Base-by-base conservation (phyloP, 2,888 invertebrate species). In the Epiblema foenella region DNA sequence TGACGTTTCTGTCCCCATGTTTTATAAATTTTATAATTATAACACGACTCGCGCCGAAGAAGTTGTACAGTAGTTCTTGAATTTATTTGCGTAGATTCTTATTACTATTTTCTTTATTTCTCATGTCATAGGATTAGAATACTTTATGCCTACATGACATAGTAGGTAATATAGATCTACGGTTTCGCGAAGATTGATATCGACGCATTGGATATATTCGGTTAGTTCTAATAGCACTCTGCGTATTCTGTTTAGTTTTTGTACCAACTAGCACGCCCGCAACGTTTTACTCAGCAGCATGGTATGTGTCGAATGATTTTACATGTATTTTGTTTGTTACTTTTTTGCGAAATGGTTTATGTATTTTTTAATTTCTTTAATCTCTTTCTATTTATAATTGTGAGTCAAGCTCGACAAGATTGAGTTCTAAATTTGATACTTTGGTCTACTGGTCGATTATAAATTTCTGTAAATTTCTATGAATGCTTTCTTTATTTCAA, bases 201-300 rank as follows among this genome's bases (percentile, higher is more conserved):
- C 73, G 70, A 70, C 74, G 66, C 94, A 73, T 59, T 74, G 73
- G 58, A 66, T 39, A 39, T 76, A 77, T 78, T 80, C 78, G 79
- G 84, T 81, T 84, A 84, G 83, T 83, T 77, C 80, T 76, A 77
- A 78, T 77, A 75, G 67, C 64, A 74, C 72, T 75, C 78, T 80
- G 77, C 84, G 77, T 29, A 77, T 83, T 85, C 81, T 81, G 84
- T 85, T 81, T 80, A 79, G 77, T 83, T 79, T 74, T 80, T 76
- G 46, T 81, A 76, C 73, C 77, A 74, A 78, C 78, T 73, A 79
- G 77, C 80, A 68, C 71, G 60, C 62, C 63, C 72, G 75, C 80
- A 79, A 77, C 82, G 73, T 77, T 74, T 76, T 73, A 73, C 73
- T 68, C 69, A 78, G 72, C 78, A 83, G 77, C 77, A 89, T 89